These are phyloP conservation scores for Pantherophis guttatus DNA, from an alignment of 2,113 vertebrate genomes.

Conservation along the genomic window DNA sequence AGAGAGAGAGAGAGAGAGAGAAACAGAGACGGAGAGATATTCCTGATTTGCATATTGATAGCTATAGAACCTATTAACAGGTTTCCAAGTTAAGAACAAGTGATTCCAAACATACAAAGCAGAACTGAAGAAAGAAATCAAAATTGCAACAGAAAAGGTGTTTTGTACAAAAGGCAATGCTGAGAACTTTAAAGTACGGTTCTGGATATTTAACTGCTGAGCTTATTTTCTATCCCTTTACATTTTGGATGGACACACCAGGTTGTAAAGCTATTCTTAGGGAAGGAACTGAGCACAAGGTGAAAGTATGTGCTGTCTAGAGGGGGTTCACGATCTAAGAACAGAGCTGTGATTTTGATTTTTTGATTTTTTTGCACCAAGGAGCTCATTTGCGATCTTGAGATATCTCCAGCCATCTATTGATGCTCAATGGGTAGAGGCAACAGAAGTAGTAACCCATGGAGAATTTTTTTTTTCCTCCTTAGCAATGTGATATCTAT, in stretches of 20 bases:
- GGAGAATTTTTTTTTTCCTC: background rate
- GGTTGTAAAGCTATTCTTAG: background rate
- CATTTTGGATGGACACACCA: background rate
- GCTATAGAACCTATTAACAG: background rate
- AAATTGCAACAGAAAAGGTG: background rate
- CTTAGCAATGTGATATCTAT: background rate
- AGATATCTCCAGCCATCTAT: background rate
- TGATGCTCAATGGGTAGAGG: background rate
- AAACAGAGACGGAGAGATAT: background rate
- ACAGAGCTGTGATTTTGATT: background rate
- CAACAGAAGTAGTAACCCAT: background rate
- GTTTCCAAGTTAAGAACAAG: slow-evolving; percentile 7
- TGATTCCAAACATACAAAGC: background rate
- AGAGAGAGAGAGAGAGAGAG: too few relatives aligned
- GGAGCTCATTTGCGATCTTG: background rate
- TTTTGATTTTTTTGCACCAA: too few relatives aligned
- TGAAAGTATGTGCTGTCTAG: background rate
- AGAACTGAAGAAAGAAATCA: background rate
- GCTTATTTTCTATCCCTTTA: background rate
- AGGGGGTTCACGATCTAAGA: background rate
- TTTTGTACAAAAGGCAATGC: background rate
- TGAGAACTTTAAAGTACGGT: background rate
- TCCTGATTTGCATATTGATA: background rate
- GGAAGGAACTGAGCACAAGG: background rate
- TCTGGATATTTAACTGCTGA: background rate